Base-by-base conservation (phyloP, 1,140 invertebrate species). In the Lerema accius region DNA sequence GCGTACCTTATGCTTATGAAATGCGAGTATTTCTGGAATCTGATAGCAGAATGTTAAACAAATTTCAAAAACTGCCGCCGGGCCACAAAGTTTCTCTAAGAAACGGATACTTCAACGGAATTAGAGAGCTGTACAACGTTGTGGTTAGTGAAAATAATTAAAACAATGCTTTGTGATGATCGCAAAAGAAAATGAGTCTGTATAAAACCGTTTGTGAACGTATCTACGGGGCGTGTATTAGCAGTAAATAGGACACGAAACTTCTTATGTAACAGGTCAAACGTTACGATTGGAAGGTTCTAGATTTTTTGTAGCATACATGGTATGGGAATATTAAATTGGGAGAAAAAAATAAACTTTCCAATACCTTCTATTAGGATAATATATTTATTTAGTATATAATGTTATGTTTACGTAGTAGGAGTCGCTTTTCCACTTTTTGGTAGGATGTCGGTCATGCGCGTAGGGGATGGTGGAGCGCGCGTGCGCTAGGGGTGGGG, bases 401-500 rank as follows among this genome's bases (percentile, higher is more conserved):
- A 90, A 86, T 82, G 78, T 77, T 82, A 72, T 90, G 87, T 86
- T 82, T 89, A 84, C 77, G 73, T 81, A 82, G 85, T 84, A 90
- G 87, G 87, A 90, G 87, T 90, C 87, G 82, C 87, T 90, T 88
- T 88, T 88, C 84, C 77, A 90, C 76, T 87, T 88, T 88, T 83
- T 72, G 80, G 87, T 86, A 87, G 85, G 85, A 88, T 87, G 85
- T 90, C 79, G 83, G 80, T 83, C 87, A 85, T 88, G 87, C 85
- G 87, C 85, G 59, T 23, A 82, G 72, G 71, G 45, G 62, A 64
- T 13, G 10, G 68, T 17, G 49, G 35, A 79, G 55, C 59, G 78
- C 85, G 87, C 84, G 13, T 83, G 85, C 87, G 87, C 79, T 73
- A 85, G 84, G 87, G 87, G 87, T 88, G 87, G 87, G 83, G 86